Conservation (phyloP, 1,140 invertebrate species). For the Rhizoglyphus robini region DNA sequence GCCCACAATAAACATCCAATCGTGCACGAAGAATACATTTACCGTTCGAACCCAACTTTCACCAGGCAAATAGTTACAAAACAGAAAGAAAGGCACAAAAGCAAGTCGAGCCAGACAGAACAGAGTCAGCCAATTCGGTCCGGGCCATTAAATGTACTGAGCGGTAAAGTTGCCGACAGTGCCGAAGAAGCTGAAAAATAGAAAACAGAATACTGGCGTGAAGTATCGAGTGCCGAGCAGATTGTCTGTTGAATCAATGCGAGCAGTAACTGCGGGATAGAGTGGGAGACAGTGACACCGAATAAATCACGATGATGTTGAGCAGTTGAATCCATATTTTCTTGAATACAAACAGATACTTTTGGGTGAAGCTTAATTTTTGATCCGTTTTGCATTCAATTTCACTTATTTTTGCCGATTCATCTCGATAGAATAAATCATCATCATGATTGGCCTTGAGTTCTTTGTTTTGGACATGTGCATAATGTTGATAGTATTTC, state of each 20-base stretch:
- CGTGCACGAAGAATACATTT: conserved; percentile 61
- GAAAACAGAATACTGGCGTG: conserved; percentile 63
- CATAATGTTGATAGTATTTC: background rate
- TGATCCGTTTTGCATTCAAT: background rate
- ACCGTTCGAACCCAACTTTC: conserved; percentile 39
- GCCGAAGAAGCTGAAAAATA: conserved; percentile 85
- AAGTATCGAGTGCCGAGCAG: conserved; percentile 43
- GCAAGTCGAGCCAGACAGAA: conserved; percentile 59
- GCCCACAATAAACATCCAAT: conserved; percentile 67
- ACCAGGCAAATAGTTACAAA: conserved; percentile 71
- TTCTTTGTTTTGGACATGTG: background rate
- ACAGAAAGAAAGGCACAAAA: conserved; percentile 74
- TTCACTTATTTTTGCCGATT: background rate
- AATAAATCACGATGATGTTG: background rate
- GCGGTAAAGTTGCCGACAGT: conserved; percentile 60
- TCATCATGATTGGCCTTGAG: background rate
- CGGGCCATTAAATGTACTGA: conserved; percentile 47
- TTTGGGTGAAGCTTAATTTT: background rate
- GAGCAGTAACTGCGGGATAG: conserved; percentile 51
- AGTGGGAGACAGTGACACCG: background rate
- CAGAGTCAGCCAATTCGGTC: conserved; percentile 32
- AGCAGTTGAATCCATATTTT: background rate
- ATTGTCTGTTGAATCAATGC: conserved; percentile 35
- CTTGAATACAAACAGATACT: background rate
- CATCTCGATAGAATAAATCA: background rate